These are phyloP conservation scores for Alviniconcha strummeri DNA, from an alignment of 2,888 invertebrate species.

Conservation along the genomic window DNA sequence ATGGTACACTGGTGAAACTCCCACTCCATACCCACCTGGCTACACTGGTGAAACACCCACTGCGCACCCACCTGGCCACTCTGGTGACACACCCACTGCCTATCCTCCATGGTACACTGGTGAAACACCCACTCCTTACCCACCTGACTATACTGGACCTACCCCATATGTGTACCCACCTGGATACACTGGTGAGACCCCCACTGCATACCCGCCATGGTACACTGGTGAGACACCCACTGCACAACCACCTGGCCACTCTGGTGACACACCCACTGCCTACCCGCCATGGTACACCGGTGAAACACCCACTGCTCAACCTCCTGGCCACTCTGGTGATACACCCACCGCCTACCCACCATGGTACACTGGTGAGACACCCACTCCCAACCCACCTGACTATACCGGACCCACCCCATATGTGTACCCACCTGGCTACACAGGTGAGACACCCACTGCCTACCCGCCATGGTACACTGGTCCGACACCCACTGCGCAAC, in stretches of 20 bases:
- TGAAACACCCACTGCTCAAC: neutral
- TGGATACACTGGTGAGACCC: neutral
- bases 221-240: neutral
- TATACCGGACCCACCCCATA: neutral
- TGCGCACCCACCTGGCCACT: neutral
- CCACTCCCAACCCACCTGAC: neutral
- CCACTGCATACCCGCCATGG: neutral
- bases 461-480: conserved; percentile 5
- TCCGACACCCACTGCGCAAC: neutral
- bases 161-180: neutral
- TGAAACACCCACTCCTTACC: neutral
- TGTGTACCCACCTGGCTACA: neutral
- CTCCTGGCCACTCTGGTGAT: neutral
- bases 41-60: conserved; percentile 6
- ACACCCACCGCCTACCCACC: neutral
- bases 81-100: conserved; percentile 1
- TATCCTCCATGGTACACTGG: neutral
- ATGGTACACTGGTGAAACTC: neutral
- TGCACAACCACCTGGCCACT: neutral
- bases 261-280: neutral
- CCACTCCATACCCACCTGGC: neutral
- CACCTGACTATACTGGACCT: neutral
- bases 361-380: neutral
- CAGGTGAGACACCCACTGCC: neutral
- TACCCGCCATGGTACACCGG: conserved; percentile 1